phyloP scores from a whole-genome alignment of 2,888 invertebrate species.

The Dione juno region DNA sequence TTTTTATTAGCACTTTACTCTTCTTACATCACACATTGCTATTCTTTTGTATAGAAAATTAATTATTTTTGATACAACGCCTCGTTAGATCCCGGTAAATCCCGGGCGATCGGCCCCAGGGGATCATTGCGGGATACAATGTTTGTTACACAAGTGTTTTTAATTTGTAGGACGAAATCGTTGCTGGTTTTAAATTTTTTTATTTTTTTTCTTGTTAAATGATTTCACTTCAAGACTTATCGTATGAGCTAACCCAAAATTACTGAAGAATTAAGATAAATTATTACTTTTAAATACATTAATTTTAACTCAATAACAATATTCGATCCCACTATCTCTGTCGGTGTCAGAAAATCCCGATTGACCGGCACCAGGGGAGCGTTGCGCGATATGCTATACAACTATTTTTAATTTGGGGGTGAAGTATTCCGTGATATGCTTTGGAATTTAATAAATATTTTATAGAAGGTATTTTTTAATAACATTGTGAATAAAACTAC shows the following conservation, averaged over 20 bases:
- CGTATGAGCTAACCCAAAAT: too few relatives aligned
- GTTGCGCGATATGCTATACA: constrained; percentile 34
- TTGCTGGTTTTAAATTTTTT: too few relatives aligned
- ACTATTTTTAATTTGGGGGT: constrained; percentile 31
- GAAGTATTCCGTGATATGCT: background rate
- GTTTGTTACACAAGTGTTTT: constrained; percentile 31
- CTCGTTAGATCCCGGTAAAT: constrained; percentile 28
- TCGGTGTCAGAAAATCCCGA: constrained; percentile 23
- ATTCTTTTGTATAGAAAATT: background rate
- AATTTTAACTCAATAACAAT: too few relatives aligned
- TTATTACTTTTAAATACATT: too few relatives aligned
- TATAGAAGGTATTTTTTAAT: background rate
- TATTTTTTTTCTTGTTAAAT: too few relatives aligned
- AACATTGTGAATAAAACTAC: too few relatives aligned
- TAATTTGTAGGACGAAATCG: constrained; percentile 24
- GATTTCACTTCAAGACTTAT: too few relatives aligned
- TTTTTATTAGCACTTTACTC: too few relatives aligned
- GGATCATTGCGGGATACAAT: constrained; percentile 41
- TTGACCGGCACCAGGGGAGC: constrained; percentile 40
- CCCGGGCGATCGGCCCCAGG: constrained; percentile 32
- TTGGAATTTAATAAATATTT: constrained; percentile 6
- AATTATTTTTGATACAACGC: constrained; percentile 28
- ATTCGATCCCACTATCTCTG: constrained; percentile 21
- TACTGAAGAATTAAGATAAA: too few relatives aligned
- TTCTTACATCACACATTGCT: too few relatives aligned